Base-by-base conservation (phyloP, 2,888 invertebrate genomes). In the Meteorus colon region DNA sequence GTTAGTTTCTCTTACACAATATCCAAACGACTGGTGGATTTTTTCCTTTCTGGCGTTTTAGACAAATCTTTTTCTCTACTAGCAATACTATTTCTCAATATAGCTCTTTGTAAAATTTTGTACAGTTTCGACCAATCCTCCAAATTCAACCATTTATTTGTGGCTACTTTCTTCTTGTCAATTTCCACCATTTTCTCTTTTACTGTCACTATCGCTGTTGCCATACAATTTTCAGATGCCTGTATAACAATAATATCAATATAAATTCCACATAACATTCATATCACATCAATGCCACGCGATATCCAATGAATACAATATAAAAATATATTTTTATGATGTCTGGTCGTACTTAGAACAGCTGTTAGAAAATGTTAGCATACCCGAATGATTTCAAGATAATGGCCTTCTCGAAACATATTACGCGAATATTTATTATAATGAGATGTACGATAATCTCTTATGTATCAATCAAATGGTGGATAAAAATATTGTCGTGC, bases 341-440 rank as follows among this genome's bases (percentile, higher is more conserved):
- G 8, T 37, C 14, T 2, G 5, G 12, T 37, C 14, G 31, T 34
- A 73, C 34, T 69, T 27, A 14, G 66, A 82, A 82, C 85, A 84
- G 84, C 84, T 84, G 82, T 83, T 80, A 69, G 27, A 41, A 55
- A 62, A 71, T n/a, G 19, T 51, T 63, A 51, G 59, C 67, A 67
- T 85, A 86, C 86, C 86, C 86, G 86, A 72, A 86, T 86, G 73
- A 86, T 83, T 80, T 86, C 86, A 78, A 86, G 75, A 77, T 86
- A 86, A 55, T 86, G 85, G 24, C 86, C 86, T 78, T 86, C 83
- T 34, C 85, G 85, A 77, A 86, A 86, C 86, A 86, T 55, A 55
- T 86, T 67, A 16, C 37, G 27, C n/a, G 16, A 19, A 62, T 14
- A 51, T 19, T 27, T 19, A 29, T 8, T 16, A 62, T n/a, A 48